Evolutionary conservation across 2,113 vertebrate genomes (phyloP).

Genomic region (Protobothrops mucrosquamatus): DNA sequence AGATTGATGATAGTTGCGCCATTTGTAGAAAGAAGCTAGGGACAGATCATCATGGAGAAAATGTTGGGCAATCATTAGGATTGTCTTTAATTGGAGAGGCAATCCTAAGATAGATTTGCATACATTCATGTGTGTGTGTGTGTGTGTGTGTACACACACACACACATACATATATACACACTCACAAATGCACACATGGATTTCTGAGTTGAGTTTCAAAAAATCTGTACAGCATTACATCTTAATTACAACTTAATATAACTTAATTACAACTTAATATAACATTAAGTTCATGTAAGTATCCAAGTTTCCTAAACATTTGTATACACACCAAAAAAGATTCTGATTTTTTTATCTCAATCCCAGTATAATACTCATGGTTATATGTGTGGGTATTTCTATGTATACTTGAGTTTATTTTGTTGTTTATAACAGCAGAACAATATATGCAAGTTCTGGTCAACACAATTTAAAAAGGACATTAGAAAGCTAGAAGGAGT

Average conservation of each 20-base stretch:
- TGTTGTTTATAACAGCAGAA: not conserved
- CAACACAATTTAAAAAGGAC: not conserved
- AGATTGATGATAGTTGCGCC: not conserved
- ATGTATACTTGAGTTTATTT: not conserved
- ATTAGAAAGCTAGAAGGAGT: not conserved
- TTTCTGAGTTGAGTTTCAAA: not conserved
- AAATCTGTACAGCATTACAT: not conserved
- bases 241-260: too few relatives aligned
- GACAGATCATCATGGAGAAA: not conserved
- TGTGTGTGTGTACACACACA: not conserved
- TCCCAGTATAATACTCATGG: not conserved
- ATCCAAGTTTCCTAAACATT: not conserved
- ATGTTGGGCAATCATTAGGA: too few relatives aligned
- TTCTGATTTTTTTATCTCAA: not conserved
- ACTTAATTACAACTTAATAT: not conserved
- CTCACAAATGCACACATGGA: not conserved
- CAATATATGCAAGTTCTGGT: not conserved
- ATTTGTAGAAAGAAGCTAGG: not conserved
- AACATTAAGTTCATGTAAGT: not conserved
- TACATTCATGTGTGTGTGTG: too few relatives aligned
- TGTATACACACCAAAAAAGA: not conserved
- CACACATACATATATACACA: not conserved
- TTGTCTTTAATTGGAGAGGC: too few relatives aligned
- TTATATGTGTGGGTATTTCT: not conserved
- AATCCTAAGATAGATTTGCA: too few relatives aligned